phyloP scores from a whole-genome alignment of 2,797 vertebrate genomes.

The Melopsittacus undulatus region DNA sequence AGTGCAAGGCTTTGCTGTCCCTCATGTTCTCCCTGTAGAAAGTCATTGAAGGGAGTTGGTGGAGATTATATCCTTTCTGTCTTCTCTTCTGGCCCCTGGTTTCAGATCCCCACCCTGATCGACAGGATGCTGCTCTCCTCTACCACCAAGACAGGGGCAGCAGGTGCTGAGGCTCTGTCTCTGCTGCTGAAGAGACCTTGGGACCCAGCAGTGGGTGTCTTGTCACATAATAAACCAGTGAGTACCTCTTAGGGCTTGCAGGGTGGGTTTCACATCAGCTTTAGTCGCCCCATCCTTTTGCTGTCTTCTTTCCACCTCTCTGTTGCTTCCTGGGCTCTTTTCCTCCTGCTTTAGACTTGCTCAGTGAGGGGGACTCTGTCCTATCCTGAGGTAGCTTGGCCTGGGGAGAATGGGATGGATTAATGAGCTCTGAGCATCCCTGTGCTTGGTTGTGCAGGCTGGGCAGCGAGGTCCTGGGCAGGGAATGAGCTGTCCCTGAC shows the following conservation, averaged over 20 bases:
- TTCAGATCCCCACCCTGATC: constrained; percentile 91
- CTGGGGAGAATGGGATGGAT: fast-evolving
- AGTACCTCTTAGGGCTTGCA: not conserved
- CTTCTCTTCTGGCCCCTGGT: not conserved
- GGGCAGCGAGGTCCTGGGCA: not conserved
- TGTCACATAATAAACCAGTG: constrained; percentile 98
- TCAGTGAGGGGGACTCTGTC: fast-evolving
- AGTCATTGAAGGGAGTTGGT: too few relatives aligned
- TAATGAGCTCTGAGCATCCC: not conserved
- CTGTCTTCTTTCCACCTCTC: not conserved
- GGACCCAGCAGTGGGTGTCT: constrained; percentile 96
- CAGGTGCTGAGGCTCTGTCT: constrained; percentile 92
- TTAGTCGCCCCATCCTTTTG: not conserved
- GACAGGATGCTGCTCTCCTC: constrained; percentile 94
- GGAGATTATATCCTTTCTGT: not conserved
- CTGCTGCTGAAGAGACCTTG: constrained; percentile 95
- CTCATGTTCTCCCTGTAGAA: fast-evolving
- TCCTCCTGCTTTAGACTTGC: not conserved
- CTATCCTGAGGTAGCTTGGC: not conserved
- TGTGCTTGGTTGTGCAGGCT: fast-evolving
- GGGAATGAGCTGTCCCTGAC: not conserved
- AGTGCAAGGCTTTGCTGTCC: fast-evolving
- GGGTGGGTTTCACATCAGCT: fast-evolving
- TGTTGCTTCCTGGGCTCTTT: not conserved
- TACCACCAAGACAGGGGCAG: constrained; percentile 87